Base-by-base conservation (phyloP, 2,797 vertebrate genomes). In the Amazonetta brasiliensis region DNA sequence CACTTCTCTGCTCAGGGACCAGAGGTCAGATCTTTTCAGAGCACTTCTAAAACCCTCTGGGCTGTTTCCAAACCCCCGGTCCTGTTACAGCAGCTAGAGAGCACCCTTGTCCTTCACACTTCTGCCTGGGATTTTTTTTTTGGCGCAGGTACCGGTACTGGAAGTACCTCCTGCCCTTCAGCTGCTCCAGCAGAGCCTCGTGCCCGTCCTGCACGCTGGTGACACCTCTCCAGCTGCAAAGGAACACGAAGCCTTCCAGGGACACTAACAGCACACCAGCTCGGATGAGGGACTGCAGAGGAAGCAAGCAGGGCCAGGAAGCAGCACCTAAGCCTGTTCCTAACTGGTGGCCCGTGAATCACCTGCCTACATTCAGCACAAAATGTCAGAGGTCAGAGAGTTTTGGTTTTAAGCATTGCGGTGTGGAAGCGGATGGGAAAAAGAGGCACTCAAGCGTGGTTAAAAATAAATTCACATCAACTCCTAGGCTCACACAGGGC, bases 151-250 rank as follows among this genome's bases (percentile, higher is more conserved):
- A 30, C 23, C 37, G 8, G 15, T 14, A 28, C 41, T 62, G n/a
- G 41, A 21, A 68, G 56, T 15, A 16, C 12, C 33, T 62, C 59
- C 25, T 15, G 16, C 4, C n/a, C 25, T 3, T 25, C 72, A 52
- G 20, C 10, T 25, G 33, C n/a, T n/a, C 58, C 63, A 33, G 44
- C 26, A 35, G 25, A 39, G 44, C 14, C 23, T 19, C 41, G 19
- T 25, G 11, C n/a, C 23, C 3, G 6, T 26, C 16, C 71, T 21
- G 12, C 22, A 73, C 1, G 0, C 52, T 31, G 6, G 11, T 20
- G 30, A 63, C 28, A 20, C 35, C 50, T 20, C 77, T 52, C 67
- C 21, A 15, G 1, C 4, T 7, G 23, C 33, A n/a, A 56, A 64
- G 26, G 41, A 69, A 7, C 2, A 0, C 10, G 22, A 86, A 82